phyloP scores from a whole-genome alignment of 2,888 invertebrate genomes.

The Hyles lineata region DNA sequence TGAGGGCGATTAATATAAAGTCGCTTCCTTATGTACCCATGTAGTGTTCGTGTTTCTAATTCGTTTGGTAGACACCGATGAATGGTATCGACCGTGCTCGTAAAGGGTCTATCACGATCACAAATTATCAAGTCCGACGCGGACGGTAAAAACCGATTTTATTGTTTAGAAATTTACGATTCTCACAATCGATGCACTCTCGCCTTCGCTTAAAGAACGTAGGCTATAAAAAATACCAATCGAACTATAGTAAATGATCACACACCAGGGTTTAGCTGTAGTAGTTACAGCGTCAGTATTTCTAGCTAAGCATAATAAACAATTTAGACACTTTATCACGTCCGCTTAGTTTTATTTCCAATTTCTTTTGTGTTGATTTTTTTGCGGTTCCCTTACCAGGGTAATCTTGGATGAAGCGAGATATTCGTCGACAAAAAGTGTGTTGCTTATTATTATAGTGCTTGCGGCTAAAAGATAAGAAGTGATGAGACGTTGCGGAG shows the following conservation, averaged over 20 bases:
- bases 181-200: conserved; percentile 42
- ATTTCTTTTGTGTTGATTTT: conserved; percentile 32
- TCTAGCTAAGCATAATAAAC: conserved; percentile 12
- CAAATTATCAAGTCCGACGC: conserved; percentile 53
- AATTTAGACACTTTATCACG: conserved; percentile 9
- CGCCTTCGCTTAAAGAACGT: conserved; percentile 45
- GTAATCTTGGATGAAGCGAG: conserved; percentile 18
- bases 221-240: conserved; percentile 54
- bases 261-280: conserved; percentile 46
- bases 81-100: not conserved
- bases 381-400: conserved; percentile 5
- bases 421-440: conserved; percentile 21
- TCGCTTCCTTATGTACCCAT: not conserved
- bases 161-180: conserved; percentile 47
- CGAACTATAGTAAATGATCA: conserved; percentile 50
- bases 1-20: not conserved
- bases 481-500: conserved; percentile 19
- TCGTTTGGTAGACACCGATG: too few relatives aligned
- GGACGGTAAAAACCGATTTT: conserved; percentile 41
- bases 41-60: not conserved
- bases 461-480: conserved; percentile 17
- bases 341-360: conserved; percentile 7
- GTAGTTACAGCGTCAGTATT: conserved; percentile 27
- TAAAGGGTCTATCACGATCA: conserved; percentile 55
- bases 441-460: conserved; percentile 16